Base-by-base conservation (phyloP, 2,888 invertebrate genomes). In the Cremastobaeus sp. region DNA sequence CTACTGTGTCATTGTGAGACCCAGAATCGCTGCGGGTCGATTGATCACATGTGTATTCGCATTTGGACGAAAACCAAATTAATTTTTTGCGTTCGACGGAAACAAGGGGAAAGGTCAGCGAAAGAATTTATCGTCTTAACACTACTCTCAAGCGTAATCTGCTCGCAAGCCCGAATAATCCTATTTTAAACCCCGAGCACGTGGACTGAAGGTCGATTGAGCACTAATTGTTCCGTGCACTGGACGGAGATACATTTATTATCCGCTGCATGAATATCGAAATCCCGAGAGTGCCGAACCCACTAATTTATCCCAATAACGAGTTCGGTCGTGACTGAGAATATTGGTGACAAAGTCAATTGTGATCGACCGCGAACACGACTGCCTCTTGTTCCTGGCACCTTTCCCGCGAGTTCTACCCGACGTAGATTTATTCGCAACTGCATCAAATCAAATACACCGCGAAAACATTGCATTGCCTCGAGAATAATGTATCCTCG, bases 271-370 rank as follows among this genome's bases (percentile, higher is more conserved):
- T 41, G 50, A 69, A 21, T 59, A 4, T 17, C 15, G 50, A 60
- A 35, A 32, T 43, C 35, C 30, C 12, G 37, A 47, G 21, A 41
- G 47, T 12, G n/a, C 30, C 15, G 3, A 18, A 15, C 43, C 32
- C 37, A 41, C 41, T 50, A 43, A 39, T 62, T 32, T 25, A 55
- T 18, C 47, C 34, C 62, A 54, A 62, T 48, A 41, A 62, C 17
- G 62, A 50, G 34, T 41, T 43, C 25, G 34, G 28, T 43, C 11
- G 52, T 48, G 8, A 34, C 54, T 62, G n/a, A 43, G 52, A 60
- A 54, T 62, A 68, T 68, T 62, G 55, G 55, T 71, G 64, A 57
- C 70, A 57, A 60, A 73, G 73, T 66, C 68, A 64, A 74, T 74
- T 74, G 68, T 64, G 74, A 74, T 74, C 64, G 74, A 69, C 50